phyloP scores from a whole-genome alignment of 2,888 invertebrate species.

The Scaptomyza flava region DNA sequence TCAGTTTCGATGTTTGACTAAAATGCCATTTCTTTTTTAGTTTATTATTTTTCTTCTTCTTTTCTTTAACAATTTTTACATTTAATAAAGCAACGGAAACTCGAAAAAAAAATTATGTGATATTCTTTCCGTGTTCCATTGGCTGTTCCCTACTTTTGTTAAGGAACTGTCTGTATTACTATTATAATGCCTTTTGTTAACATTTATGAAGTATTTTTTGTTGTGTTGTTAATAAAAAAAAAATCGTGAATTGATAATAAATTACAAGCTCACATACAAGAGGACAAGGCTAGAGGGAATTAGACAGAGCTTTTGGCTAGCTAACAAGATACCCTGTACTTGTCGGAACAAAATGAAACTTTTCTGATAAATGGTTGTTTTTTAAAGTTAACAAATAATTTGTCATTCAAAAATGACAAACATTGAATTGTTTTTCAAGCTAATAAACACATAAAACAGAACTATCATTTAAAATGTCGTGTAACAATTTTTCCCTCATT shows the following conservation, averaged over 20 bases:
- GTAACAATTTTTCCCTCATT: neutral
- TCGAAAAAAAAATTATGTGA: slow-evolving; percentile 40
- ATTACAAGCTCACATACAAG: neutral
- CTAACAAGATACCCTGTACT: neutral
- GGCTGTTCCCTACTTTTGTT: slow-evolving; percentile 3
- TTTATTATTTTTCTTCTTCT: slow-evolving; percentile 27
- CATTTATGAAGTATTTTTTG: slow-evolving; percentile 2
- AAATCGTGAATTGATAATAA: slow-evolving; percentile 7
- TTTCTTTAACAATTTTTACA: slow-evolving; percentile 17
- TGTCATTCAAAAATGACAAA: too few relatives aligned
- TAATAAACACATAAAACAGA: neutral
- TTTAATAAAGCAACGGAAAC: slow-evolving; percentile 52
- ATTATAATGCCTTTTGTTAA: slow-evolving; percentile 35
- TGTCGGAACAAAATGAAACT: neutral
- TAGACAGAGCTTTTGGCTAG: neutral
- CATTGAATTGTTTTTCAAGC: neutral
- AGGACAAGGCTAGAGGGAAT: neutral
- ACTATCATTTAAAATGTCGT: slow-evolving; percentile 23
- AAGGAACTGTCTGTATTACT: slow-evolving; percentile 15
- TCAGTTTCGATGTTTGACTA: neutral
- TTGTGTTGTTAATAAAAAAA: slow-evolving; percentile 8
- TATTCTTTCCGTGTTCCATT: slow-evolving; percentile 46
- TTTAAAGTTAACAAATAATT: too few relatives aligned
- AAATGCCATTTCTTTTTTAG: neutral
- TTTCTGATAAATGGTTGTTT: too few relatives aligned